A percentile compares a stretch with the other conserved stretches of the same genome.
Evolutionary conservation across 2,113 vertebrate species (phyloP).

Genomic region (Hippocampus zosterae): DNA sequence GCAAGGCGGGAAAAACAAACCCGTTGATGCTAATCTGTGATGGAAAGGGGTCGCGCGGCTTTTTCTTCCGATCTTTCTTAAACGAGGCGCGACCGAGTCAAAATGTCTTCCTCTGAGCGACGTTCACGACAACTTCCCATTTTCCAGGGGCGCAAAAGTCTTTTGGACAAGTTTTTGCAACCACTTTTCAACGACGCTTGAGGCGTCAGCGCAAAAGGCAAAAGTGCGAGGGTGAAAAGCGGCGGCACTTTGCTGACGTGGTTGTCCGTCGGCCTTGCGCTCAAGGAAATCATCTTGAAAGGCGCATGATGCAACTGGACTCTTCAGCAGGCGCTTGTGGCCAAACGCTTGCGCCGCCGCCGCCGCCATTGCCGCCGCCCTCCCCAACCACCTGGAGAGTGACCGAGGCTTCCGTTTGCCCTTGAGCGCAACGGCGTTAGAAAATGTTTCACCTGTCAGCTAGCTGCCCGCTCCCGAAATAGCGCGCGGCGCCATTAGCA

Average conservation of each 20-base stretch:
- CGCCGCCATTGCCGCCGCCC: conserved; percentile 27
- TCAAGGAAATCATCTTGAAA: conserved; percentile 56
- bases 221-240: not conserved
- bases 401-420: not conserved
- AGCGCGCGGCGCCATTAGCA: not conserved
- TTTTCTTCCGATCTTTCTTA: not conserved
- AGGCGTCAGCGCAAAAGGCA: not conserved
- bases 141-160: no score
- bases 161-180: no score
- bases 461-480: not conserved
- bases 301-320: conserved; percentile 53
- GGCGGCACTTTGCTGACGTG: no score
- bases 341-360: not conserved
- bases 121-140: no score
- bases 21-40: not conserved
- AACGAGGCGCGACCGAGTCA: not conserved
- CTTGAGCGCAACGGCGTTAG: not conserved
- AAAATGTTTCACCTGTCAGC: not conserved
- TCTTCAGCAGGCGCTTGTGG: conserved; percentile 23
- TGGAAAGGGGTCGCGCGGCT: not conserved
- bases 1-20: not conserved
- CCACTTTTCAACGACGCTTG: no score
- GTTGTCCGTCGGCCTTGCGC: conserved; percentile 19
- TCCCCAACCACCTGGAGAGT: not conserved
- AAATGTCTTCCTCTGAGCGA: no score